Conservation (phyloP, 1,140 invertebrate genomes). For the Drosophila pectinifera region DNA sequence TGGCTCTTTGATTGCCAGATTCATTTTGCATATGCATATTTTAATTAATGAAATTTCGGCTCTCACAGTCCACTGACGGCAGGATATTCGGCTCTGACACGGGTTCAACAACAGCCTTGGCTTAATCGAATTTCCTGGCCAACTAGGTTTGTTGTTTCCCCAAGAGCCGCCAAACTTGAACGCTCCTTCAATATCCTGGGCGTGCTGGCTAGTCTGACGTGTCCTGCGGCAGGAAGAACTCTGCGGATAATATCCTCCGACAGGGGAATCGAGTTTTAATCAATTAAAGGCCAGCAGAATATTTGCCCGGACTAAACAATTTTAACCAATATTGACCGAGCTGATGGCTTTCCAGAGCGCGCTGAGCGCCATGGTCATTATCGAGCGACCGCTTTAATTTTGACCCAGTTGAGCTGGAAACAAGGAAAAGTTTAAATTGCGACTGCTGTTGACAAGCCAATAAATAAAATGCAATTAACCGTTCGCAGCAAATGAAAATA, state of each 20-base stretch:
- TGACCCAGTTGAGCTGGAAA: conserved; percentile 40
- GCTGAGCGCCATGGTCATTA: conserved; percentile 17
- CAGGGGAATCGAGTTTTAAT: conserved; percentile 37
- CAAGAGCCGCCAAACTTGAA: conserved; percentile 12
- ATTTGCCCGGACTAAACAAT: conserved; percentile 41
- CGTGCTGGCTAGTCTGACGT: conserved; percentile 10
- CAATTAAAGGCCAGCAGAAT: conserved; percentile 42
- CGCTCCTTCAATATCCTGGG: conserved; percentile 13
- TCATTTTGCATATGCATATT: conserved; percentile 12
- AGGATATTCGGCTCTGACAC: not conserved
- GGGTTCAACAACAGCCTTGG: not conserved
- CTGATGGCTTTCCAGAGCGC: conserved; percentile 15
- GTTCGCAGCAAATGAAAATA: conserved; percentile 73
- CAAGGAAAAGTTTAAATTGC: conserved; percentile 55
- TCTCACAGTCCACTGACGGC: not conserved
- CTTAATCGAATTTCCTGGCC: not conserved
- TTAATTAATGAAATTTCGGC: conserved; percentile 31
- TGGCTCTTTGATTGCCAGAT: conserved; percentile 2
- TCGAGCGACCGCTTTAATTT: conserved; percentile 38
- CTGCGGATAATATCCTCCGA: not conserved
- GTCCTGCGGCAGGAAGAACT: not conserved
- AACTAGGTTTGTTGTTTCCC: conserved; percentile 17
- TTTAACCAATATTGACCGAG: conserved; percentile 38
- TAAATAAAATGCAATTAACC: conserved; percentile 82
- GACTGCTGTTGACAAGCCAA: conserved; percentile 77